phyloP scores from a whole-genome alignment of 2,888 invertebrate genomes.

The Drosophila trichaetosa region DNA sequence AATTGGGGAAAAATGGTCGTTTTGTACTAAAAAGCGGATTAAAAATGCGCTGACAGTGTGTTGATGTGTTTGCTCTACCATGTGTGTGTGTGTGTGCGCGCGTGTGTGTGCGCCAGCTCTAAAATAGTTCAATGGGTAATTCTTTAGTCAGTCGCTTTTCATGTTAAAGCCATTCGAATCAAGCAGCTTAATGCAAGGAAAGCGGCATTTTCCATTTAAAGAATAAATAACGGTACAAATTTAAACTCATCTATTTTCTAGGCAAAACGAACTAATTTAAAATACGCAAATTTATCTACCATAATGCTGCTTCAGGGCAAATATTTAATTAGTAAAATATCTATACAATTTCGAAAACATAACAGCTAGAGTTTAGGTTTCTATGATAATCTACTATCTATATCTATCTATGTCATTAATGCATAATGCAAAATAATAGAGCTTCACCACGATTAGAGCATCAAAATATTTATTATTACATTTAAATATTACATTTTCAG shows the following conservation, averaged over 20 bases:
- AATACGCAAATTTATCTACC: background rate
- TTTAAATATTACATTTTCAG: background rate
- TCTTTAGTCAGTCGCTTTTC: constrained; percentile 1
- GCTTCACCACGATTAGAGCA: background rate
- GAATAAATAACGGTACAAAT: background rate
- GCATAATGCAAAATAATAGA: background rate
- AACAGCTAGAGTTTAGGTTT: background rate
- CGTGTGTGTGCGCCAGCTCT: constrained; percentile 10
- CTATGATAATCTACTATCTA: background rate
- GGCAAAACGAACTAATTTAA: background rate
- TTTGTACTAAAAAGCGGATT: constrained; percentile 46
- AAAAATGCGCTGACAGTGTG: constrained; percentile 50
- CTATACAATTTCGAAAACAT: background rate
- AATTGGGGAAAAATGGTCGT: constrained; percentile 61
- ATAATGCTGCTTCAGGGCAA: background rate
- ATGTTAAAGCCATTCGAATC: constrained; percentile 3
- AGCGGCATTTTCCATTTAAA: background rate
- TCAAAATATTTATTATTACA: background rate
- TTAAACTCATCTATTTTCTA: background rate
- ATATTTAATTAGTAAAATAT: background rate
- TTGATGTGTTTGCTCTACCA: background rate
- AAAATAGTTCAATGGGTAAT: constrained; percentile 38
- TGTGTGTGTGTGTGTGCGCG: constrained; percentile 2
- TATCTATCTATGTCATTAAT: background rate
- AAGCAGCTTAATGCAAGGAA: background rate